phyloP scores from a whole-genome alignment of 2,797 vertebrate species.

The Eulemur albifrons region DNA sequence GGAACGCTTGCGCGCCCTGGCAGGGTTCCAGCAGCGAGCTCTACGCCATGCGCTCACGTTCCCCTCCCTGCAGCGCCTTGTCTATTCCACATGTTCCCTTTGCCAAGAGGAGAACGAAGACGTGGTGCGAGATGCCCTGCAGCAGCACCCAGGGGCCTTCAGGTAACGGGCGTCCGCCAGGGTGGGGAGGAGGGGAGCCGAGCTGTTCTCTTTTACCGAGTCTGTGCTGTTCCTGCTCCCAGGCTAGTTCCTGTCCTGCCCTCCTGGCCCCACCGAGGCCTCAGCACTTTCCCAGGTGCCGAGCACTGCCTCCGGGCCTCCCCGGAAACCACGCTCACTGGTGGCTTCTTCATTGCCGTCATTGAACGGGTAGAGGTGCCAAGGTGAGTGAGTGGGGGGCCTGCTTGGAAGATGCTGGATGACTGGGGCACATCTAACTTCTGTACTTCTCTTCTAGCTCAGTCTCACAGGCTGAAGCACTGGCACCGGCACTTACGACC shows the following conservation, averaged over 20 bases:
- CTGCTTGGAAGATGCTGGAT: background rate
- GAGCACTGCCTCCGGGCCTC: constrained; percentile 92
- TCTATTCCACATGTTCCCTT: constrained; percentile 96
- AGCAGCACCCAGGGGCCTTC: constrained; percentile 84
- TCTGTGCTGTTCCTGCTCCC: fast-evolving
- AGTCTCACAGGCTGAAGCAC: background rate
- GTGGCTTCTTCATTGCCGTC: constrained; percentile 94
- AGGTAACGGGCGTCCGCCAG: constrained; percentile 81
- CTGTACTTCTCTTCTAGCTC: background rate
- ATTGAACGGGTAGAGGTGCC: constrained; percentile 83
- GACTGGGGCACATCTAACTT: background rate
- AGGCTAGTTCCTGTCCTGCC: constrained; percentile 90
- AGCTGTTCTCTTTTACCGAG: background rate
- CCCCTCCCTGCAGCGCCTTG: constrained; percentile 88
- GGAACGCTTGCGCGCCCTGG: constrained; percentile 88
- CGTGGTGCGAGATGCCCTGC: constrained; percentile 87
- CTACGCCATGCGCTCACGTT: constrained; percentile 91
- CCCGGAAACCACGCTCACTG: constrained; percentile 87
- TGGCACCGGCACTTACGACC: background rate
- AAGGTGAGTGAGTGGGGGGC: constrained; percentile 53
- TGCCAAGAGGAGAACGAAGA: constrained; percentile 95
- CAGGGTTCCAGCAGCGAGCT: constrained; percentile 91
- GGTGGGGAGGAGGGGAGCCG: too few relatives aligned
- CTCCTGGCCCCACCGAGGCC: constrained; percentile 92
- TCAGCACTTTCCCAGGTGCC: constrained; percentile 82